phyloP scores from a whole-genome alignment of 1,140 invertebrate genomes.

The Campoletis sonorensis region DNA sequence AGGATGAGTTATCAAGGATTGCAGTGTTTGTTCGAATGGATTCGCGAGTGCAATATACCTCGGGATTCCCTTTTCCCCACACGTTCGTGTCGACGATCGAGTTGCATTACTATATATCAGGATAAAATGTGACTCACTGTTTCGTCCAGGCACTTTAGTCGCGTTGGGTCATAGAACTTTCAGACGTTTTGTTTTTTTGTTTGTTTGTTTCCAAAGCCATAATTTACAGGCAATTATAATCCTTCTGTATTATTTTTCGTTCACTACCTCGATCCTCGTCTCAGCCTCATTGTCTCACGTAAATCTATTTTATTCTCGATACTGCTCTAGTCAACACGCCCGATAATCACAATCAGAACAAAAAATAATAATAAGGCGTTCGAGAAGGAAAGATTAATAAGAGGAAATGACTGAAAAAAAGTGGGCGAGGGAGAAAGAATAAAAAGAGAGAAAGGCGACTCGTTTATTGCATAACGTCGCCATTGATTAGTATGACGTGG shows the following conservation, averaged over 20 bases:
- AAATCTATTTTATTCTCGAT: background rate
- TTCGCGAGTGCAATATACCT: slow-evolving; percentile 18
- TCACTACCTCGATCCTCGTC: background rate
- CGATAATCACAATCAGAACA: slow-evolving; percentile 15
- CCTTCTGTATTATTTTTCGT: slow-evolving; percentile 1
- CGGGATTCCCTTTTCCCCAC: slow-evolving; percentile 9
- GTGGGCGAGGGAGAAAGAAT: background rate
- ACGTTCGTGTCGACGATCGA: slow-evolving; percentile 17
- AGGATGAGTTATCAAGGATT: slow-evolving; percentile 5
- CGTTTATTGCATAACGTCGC: slow-evolving; percentile 19
- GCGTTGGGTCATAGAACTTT: slow-evolving; percentile 27
- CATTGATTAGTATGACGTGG: background rate
- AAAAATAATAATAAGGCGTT: slow-evolving; percentile 14
- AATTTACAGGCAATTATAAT: slow-evolving; percentile 14
- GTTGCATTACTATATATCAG: background rate
- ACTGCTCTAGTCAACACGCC: background rate
- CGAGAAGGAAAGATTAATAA: background rate
- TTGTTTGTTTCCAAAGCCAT: background rate
- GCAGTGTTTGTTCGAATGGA: background rate
- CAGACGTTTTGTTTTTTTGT: too few species aligned
- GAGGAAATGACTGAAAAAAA: background rate
- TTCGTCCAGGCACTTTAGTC: slow-evolving; percentile 14
- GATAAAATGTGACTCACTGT: slow-evolving; percentile 18
- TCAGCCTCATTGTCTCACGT: slow-evolving; percentile 15
- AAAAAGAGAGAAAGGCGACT: background rate